Conservation (phyloP, 2,888 invertebrate genomes). For the Flabesymbios commensalis region DNA sequence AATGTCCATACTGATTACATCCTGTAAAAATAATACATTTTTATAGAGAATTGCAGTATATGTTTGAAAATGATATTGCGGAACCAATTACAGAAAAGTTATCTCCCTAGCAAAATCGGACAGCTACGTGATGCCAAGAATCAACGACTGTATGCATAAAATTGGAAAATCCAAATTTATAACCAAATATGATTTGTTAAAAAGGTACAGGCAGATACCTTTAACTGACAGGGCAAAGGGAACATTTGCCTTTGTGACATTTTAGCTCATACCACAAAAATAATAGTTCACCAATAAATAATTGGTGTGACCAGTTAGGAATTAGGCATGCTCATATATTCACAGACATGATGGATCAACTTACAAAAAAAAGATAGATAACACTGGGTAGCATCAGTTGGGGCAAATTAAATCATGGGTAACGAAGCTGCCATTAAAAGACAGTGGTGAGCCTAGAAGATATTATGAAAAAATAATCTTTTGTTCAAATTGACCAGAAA, state of each 20-base stretch:
- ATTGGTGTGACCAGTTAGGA: too few species aligned
- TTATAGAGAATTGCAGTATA: neutral
- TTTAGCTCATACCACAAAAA: too few species aligned
- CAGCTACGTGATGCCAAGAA: neutral
- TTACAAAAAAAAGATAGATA: too few species aligned
- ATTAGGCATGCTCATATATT: too few species aligned
- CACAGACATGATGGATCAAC: too few species aligned
- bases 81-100: neutral
- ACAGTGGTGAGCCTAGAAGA: too few species aligned
- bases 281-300: too few species aligned
- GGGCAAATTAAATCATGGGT: too few species aligned
- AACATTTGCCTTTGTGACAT: constrained; percentile 2
- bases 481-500: too few species aligned
- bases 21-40: neutral
- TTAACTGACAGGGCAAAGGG: neutral
- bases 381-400: too few species aligned
- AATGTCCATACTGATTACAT: neutral
- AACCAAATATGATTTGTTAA: neutral
- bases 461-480: too few species aligned
- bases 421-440: too few species aligned
- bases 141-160: neutral
- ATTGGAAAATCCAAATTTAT: neutral
- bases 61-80: neutral
- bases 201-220: constrained; percentile 1
- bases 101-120: neutral